Conservation (phyloP, 1,140 invertebrate species). For the Olivierus martensii region DNA sequence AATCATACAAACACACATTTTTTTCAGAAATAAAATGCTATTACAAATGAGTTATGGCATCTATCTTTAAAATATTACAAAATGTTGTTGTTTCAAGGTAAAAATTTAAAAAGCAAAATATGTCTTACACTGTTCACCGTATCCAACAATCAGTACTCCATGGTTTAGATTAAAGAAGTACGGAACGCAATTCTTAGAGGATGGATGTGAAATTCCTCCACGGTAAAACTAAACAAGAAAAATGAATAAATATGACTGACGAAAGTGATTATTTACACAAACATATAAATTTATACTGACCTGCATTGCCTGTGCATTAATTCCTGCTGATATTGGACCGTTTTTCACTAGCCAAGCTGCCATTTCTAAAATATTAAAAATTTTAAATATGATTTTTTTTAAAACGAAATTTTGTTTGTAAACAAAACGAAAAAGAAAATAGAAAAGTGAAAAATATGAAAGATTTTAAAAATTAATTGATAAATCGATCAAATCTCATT, state of each 20-base stretch:
- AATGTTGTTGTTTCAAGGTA: no score
- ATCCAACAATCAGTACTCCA: slow-evolving; percentile 71
- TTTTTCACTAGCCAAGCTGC: slow-evolving; percentile 78
- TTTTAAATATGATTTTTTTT: no score
- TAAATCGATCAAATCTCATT: no score
- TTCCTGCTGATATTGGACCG: slow-evolving; percentile 90
- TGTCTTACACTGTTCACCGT: slow-evolving; percentile 15
- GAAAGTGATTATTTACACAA: neutral
- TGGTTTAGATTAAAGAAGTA: slow-evolving; percentile 65
- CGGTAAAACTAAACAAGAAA: slow-evolving; percentile 60
- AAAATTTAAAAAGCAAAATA: slow-evolving; percentile 3
- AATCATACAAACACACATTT: no score
- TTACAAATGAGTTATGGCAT: no score
- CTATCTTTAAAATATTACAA: no score
- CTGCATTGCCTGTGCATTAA: slow-evolving; percentile 96
- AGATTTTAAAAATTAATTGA: no score
- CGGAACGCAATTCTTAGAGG: slow-evolving; percentile 75
- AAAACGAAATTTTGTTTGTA: neutral
- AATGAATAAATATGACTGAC: neutral
- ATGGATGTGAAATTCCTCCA: slow-evolving; percentile 92
- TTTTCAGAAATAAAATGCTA: no score
- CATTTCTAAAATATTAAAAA: no score
- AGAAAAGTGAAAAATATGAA: neutral
- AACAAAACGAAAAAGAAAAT: neutral
- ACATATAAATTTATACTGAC: slow-evolving; percentile 22